Evolutionary conservation across 2,797 vertebrate genomes (phyloP), one percentile per base, ranked within the genome.

Genomic region (Spizella passerina): DNA sequence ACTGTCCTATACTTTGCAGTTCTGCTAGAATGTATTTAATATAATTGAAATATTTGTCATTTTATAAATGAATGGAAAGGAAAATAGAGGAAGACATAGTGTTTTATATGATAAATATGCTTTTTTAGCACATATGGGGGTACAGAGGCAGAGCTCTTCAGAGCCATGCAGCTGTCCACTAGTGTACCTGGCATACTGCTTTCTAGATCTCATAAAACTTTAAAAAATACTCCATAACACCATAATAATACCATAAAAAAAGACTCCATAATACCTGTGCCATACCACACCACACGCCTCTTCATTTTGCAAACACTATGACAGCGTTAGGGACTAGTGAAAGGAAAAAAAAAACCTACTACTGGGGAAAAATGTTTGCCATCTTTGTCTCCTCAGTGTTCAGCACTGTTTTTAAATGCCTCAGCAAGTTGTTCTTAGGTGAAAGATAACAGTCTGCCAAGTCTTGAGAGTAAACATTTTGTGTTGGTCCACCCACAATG

Each of bases 381-480:
- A 3, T 26, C 34, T 82, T 72, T 15, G 11, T 64, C 38, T 47
- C 20, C 36, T 94, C 32, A 34, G 50, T 63, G 53, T 71, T 91
- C 79, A 65, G 38, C 47, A 50, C 14, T n/a, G 32, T 39, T 91
- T 90, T 72, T 63, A 92, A 89, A 78, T 89, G 61, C 47, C 64
- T 89, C 36, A 83, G 65, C 84, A 91, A 87, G 84, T 86, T 87
- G 53, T 71, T 5, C 1, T 88, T 76, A 90, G 87, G 86, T 76
- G 44, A 86, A 89, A 89, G 90, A 83, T 81, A 92, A 93, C 43
- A 91, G 57, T 43, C 65, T 87, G 61, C 61, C 84, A 93, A 81
- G 34, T n/a, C 76, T 63, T n/a, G 34, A 85, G 46, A 81, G 76
- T 87, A 92, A 93, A 93, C 16, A 91, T 71, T 92, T 91, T 79